Evolutionary conservation across 2,113 vertebrate genomes (phyloP), one percentile per base, ranked within the genome.

Genomic region (Seriola dumerili): DNA sequence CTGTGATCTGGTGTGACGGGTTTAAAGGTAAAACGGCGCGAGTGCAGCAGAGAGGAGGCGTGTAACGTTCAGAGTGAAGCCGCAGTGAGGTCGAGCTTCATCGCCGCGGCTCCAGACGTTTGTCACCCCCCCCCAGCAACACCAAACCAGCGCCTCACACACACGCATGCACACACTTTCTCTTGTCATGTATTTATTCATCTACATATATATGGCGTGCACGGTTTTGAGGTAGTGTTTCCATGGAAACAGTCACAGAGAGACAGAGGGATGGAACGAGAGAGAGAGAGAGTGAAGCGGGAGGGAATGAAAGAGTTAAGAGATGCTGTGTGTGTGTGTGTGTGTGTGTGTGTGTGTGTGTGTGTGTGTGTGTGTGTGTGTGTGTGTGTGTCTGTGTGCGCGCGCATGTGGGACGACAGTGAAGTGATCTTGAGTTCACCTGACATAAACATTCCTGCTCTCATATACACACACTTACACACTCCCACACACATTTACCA

Each of bases 161-260:
- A 38, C 40, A 54, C 21, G 32, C 44, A 71, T 32, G 59, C 50
- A 75, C 44, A 69, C 57, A 55, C 63, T 13, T 19, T 34, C 19
- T 34, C 78, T 76, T 75, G 42, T 81, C 66, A 63, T 82, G 78
- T 79, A 72, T 87, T 86, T 86, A 80, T 83, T 85, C 65, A 85
- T 93, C 59, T 87, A 72, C 85, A 75, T 92, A 68, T 86, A 83
- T 83, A 76, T 83, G 64, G 52, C 85, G 52, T 85, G 86, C 73
- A 80, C 52, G 42, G 81, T 85, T 86, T 89, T 77, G 90, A 91
- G 88, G 85, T 82, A 87, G 70, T 65, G 91, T 95, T 94, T 66
- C 94, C 90, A 94, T 95, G 89, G 94, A 91, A 94, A 95, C 94
- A 91, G 85, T 81, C 88, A 84, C 74, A 83, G 76, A 63, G 76